Conservation (phyloP, 2,113 vertebrate species). For the Hemiprocne comata region DNA sequence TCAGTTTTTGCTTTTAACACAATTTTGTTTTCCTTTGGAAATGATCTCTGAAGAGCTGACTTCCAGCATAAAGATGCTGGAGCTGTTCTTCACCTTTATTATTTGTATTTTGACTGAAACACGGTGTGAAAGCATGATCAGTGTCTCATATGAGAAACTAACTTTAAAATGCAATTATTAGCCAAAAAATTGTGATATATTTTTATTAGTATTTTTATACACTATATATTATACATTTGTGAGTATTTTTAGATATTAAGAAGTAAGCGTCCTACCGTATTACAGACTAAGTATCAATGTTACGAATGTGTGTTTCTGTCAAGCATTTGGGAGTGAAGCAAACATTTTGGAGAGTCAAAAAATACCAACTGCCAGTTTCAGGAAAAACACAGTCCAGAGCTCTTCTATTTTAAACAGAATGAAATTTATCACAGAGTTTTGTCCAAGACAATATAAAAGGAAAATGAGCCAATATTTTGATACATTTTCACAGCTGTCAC, state of each 20-base stretch:
- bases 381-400: constrained; percentile 50
- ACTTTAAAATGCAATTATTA: neutral
- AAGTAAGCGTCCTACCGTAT: neutral
- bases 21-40: neutral
- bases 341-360: constrained; percentile 30
- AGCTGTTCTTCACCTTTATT: neutral
- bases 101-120: neutral
- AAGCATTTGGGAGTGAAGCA: constrained; percentile 5
- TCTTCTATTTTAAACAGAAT: constrained; percentile 47
- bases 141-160: neutral
- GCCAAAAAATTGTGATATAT: neutral
- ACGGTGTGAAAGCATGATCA: neutral
- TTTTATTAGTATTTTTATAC: neutral
- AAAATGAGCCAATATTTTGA: constrained; percentile 4
- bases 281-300: neutral
- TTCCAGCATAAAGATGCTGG: neutral
- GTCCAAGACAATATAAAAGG: constrained; percentile 15
- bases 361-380: constrained; percentile 12
- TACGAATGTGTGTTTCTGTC: neutral
- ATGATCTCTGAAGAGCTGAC: neutral
- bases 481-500: constrained; percentile 55
- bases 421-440: neutral
- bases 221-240: too few species aligned
- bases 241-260: neutral
- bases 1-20: neutral